Evolutionary conservation across 1,140 invertebrate genomes (phyloP).

Genomic region (Drosophila sproati): DNA sequence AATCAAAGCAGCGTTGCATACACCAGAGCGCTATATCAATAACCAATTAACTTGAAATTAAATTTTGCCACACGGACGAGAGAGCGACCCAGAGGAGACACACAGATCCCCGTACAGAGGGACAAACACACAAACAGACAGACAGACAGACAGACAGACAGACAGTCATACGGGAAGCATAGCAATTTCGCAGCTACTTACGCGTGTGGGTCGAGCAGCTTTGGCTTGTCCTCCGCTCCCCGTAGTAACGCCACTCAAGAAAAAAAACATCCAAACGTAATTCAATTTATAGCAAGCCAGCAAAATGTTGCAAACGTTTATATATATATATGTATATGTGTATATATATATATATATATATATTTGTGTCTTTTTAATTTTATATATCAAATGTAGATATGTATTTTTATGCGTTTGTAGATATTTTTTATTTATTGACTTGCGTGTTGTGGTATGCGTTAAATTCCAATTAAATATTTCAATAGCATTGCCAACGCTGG

Average conservation of each 20-base stretch:
- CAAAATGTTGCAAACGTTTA: slow-evolving; percentile 66
- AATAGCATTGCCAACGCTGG: slow-evolving; percentile 52
- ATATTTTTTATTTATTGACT: slow-evolving; percentile 78
- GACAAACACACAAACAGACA: slow-evolving; percentile 8
- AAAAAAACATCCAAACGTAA: slow-evolving; percentile 45
- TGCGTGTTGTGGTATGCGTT: slow-evolving; percentile 69
- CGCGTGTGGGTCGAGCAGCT: slow-evolving; percentile 58
- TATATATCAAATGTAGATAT: slow-evolving; percentile 41
- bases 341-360: slow-evolving; percentile 32
- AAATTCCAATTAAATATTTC: slow-evolving; percentile 83
- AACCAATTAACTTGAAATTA: slow-evolving; percentile 83
- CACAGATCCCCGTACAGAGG: slow-evolving; percentile 1
- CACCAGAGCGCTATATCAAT: slow-evolving; percentile 77
- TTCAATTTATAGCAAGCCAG: slow-evolving; percentile 71
- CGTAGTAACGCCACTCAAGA: too few relatives aligned
- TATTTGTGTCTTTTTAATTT: slow-evolving; percentile 63
- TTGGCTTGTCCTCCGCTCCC: slow-evolving; percentile 32
- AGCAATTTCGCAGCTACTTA: slow-evolving; percentile 77
- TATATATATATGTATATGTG: slow-evolving; percentile 38
- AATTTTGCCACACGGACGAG: slow-evolving; percentile 60
- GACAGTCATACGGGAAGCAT: slow-evolving; percentile 48
- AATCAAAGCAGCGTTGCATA: slow-evolving; percentile 76
- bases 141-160: slow-evolving; percentile 23
- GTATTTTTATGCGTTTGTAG: slow-evolving; percentile 8
- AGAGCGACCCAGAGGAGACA: slow-evolving; percentile 19